These are phyloP conservation scores for Micropterix aruncella DNA, from an alignment of 2,888 invertebrate genomes.

Conservation along the genomic window DNA sequence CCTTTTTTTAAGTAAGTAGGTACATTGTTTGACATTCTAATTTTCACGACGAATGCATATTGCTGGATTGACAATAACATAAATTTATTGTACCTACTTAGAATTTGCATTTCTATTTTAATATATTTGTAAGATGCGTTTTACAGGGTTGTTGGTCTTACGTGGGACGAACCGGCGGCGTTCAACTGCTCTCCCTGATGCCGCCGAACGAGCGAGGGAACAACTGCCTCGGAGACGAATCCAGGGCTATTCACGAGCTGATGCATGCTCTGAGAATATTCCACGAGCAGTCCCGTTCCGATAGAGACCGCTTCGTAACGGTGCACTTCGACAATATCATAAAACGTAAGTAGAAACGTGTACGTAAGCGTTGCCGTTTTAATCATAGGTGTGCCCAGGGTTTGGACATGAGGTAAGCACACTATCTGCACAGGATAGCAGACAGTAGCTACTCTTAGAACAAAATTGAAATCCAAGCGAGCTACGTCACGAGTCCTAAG, in stretches of 20 bases:
- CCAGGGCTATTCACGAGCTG: slow-evolving; percentile 66
- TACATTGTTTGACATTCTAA: too few species aligned
- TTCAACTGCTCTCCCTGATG: slow-evolving; percentile 57
- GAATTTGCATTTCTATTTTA: slow-evolving; percentile 1
- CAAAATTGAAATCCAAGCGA: too few species aligned
- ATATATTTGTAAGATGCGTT: slow-evolving; percentile 2
- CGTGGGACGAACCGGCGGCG: slow-evolving; percentile 58
- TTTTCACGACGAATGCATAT: background rate
- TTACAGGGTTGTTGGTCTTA: slow-evolving; percentile 56
- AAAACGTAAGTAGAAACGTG: slow-evolving; percentile 39
- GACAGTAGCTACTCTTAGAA: too few species aligned
- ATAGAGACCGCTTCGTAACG: slow-evolving; percentile 55
- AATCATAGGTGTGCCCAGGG: too few species aligned
- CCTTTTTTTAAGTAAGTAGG: too few species aligned
- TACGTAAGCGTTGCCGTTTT: too few species aligned
- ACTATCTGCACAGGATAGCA: too few species aligned
- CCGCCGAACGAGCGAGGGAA: slow-evolving; percentile 43
- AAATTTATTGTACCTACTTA: background rate
- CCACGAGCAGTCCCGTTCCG: slow-evolving; percentile 66
- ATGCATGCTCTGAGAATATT: slow-evolving; percentile 73
- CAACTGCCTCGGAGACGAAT: slow-evolving; percentile 51
- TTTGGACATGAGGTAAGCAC: too few species aligned
- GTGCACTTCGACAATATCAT: slow-evolving; percentile 55
- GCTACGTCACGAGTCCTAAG: too few species aligned
- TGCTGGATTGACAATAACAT: background rate